A percentile compares a stretch with the other conserved stretches of the same genome.
Evolutionary conservation across 2,113 vertebrate genomes (phyloP).

Genomic region (Gasterosteus nipponicus): DNA sequence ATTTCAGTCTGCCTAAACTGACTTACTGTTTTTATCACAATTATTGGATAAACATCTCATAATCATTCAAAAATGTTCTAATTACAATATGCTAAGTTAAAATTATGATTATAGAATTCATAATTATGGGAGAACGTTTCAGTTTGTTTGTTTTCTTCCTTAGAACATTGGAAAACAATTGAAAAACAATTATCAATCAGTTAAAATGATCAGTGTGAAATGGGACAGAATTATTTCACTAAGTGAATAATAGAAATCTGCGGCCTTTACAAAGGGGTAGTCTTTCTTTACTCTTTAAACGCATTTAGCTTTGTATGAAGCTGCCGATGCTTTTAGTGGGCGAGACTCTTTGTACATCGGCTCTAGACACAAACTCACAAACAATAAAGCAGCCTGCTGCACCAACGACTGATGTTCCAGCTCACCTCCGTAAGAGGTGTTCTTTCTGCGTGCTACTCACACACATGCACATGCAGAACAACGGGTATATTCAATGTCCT

Average conservation of each 20-base stretch:
- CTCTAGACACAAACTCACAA: background rate
- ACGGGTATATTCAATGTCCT: background rate
- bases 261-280: background rate
- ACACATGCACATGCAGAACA: background rate
- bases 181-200: background rate
- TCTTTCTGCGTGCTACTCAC: background rate
- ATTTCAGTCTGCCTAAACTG: background rate
- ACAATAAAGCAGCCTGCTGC: background rate
- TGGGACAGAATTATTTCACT: background rate
- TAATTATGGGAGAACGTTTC: background rate
- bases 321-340: background rate
- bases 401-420: background rate
- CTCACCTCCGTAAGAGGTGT: background rate
- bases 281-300: background rate
- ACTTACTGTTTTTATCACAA: background rate
- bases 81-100: background rate
- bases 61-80: background rate
- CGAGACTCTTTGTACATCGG: background rate
- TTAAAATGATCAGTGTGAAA: slow-evolving; percentile 4
- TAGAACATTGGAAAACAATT: too few species aligned
- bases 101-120: background rate
- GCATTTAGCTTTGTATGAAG: background rate
- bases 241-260: background rate
- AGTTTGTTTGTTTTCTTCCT: background rate
- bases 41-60: background rate